Base-by-base conservation (phyloP, 1,140 invertebrate genomes). In the Macrobrachium nipponense region DNA sequence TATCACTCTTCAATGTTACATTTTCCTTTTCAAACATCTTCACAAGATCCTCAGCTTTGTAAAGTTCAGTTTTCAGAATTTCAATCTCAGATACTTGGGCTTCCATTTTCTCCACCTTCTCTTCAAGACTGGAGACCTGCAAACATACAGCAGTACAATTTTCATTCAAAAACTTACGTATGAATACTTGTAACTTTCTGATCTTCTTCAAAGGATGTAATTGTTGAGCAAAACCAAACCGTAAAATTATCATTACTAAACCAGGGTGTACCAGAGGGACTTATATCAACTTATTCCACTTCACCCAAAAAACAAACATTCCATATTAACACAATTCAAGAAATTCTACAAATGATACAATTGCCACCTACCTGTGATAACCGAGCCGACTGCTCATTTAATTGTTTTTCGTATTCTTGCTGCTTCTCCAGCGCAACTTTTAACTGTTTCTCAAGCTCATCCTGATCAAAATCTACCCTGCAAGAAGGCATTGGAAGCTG, bases 51-150 rank as follows among this genome's bases (percentile, higher is more conserved):
- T 70, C 62, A 20, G 44, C 64, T 23, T 51, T 70, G n/a, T 23
- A 12, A 18, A 80, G 64, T 62, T 80, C 64, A 58, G 27, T 80
- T 64, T 80, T 44, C 17, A 80, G 43, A 10, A 18, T 23, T 58
- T 68, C 79, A 59, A 79, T 43, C 17, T 27, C 17, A 36, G 77
- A 79, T 10, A 79, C 77, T 79, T 79, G 77, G 8, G 58, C 20
- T 18, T 79, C 60, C 18, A 79, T 23, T 20, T 62, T 60, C 62
- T 27, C 43, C 60, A 79, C 36, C 36, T 60, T 64, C 58, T 79
- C 60, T 27, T 61, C 18, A 20, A 79, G 20, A 3, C 15, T 27
- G 10, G 17, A 10, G 20, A 79, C 62, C 77, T 79, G 59, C 14
- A 43, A 60, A 36, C 23, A 36, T 43, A 27, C 17, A 0, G 17